Base-by-base conservation (phyloP, 2,113 vertebrate genomes). In the Panthera uncia region DNA sequence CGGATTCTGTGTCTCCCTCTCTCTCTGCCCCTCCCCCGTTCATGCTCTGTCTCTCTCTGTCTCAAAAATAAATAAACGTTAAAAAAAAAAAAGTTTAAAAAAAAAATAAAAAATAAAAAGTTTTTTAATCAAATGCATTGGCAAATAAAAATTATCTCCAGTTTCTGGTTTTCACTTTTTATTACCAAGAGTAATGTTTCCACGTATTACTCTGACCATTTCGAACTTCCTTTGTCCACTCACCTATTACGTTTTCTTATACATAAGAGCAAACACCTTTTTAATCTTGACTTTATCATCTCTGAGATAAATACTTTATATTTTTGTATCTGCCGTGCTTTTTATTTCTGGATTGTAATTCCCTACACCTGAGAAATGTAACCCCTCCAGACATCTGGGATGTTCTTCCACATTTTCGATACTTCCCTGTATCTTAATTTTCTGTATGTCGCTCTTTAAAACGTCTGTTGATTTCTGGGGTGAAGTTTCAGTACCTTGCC, bases 131-230 rank as follows among this genome's bases (percentile, higher is more conserved):
- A 71, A 88, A 29, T 1, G 12, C 38, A n/a, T 15, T 71, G 27
- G 61, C 36, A 94, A 93, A 91, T 63, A 52, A 84, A 90, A 89
- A 78, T 65, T 38, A 87, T 73, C 52, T 69, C 89, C n/a, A 76
- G 14, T 73, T 89, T 33, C 25, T 33, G 65, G 55, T 84, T 91
- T 91, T 45, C 23, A 52, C n/a, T 57, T 84, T 94, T 96, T 50
- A 92, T 92, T 87, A 73, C 48, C 48, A 1, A 82, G 50, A 91
- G 52, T 82, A 79, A 76, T 79, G 94, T 93, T 95, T 57, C 73
- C 38, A 84, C 7, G 21, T 81, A 38, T 65, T 84, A 94, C 27
- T 63, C 80, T 41, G 57, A 96, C 52, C 7, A 66, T 57, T 71
- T 84, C 12, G 66, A 55, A 84, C 78, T 97, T 81, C 45, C 74